Conservation (phyloP, 2,113 vertebrate species). For the Elachura formosa region DNA sequence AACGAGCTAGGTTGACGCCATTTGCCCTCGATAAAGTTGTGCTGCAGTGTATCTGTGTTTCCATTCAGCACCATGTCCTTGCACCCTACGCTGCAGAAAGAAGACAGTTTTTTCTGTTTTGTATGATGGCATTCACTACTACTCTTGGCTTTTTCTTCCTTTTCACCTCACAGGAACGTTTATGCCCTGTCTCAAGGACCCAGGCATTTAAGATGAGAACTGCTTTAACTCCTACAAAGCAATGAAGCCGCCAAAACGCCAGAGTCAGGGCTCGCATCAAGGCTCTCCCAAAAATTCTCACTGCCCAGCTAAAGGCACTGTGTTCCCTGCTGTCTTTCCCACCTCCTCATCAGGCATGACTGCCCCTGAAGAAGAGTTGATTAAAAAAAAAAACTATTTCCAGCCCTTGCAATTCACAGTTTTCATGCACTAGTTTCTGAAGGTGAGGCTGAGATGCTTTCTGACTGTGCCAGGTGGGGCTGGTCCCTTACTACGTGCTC, state of each 20-base stretch:
- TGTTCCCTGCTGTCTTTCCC: background rate
- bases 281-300: background rate
- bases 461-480: background rate
- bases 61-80: background rate
- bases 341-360: background rate
- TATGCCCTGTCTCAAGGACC: background rate
- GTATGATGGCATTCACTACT: background rate
- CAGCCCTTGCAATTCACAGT: background rate
- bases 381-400: background rate
- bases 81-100: background rate
- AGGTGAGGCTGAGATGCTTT: background rate
- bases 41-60: background rate
- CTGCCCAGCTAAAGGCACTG: background rate
- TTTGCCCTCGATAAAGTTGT: background rate
- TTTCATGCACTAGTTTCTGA: background rate
- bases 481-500: background rate
- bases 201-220: background rate
- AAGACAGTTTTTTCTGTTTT: background rate
- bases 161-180: background rate
- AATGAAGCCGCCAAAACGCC: rapidly evolving
- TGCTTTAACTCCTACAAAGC: background rate
- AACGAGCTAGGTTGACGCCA: background rate
- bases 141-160: background rate
- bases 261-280: background rate
- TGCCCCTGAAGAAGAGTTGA: background rate